A percentile compares a stretch with the other conserved stretches of the same genome.
Evolutionary conservation across 2,797 vertebrate genomes (phyloP).

Genomic region (Gymnopithys bicolor): DNA sequence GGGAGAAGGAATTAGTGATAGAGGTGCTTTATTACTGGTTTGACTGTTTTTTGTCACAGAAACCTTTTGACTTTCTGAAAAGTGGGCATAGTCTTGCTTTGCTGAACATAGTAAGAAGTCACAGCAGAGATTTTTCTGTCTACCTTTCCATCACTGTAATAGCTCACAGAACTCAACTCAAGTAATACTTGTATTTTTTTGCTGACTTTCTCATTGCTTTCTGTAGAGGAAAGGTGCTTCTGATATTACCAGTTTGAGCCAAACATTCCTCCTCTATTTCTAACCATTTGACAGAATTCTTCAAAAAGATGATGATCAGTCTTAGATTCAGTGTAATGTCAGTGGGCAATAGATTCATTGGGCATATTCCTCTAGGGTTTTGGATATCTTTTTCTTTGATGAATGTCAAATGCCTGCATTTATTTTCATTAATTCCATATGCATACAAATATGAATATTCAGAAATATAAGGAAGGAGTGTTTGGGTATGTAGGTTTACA

Average conservation of each 20-base stretch:
- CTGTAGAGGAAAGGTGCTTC: neutral
- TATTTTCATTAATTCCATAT: neutral
- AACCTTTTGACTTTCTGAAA: neutral
- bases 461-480: neutral
- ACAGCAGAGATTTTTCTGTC: neutral
- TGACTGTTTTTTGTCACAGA: neutral
- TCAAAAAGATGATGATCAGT: neutral
- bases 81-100: neutral
- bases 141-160: neutral
- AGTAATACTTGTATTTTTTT: neutral
- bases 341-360: neutral
- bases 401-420: neutral
- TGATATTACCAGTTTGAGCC: neutral
- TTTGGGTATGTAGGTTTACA: neutral
- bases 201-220: neutral
- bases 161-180: neutral
- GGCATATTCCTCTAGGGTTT: neutral
- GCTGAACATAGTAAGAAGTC: neutral
- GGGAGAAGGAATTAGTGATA: neutral
- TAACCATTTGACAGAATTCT: neutral
- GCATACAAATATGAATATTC: neutral
- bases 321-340: neutral
- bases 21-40: neutral
- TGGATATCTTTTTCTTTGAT: neutral
- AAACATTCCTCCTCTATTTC: neutral